Conservation (phyloP, 2,888 invertebrate species). For the Agapetus fuscipes region DNA sequence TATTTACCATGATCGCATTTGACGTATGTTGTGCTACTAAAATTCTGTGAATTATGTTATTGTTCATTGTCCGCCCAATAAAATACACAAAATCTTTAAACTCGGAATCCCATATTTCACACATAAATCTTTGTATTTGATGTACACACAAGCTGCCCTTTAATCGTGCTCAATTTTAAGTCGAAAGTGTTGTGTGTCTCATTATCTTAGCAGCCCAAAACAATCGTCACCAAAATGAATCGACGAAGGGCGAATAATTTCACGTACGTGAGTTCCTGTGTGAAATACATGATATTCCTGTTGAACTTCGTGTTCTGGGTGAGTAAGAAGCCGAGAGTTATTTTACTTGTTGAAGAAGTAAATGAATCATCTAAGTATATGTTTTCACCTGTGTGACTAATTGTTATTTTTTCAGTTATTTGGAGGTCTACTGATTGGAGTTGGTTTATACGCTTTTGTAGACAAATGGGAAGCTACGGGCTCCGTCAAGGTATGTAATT, state of each 20-base stretch:
- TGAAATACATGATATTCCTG: constrained; percentile 84
- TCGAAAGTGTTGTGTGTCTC: no score
- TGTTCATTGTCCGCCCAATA: constrained; percentile 6
- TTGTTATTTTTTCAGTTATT: constrained; percentile 59
- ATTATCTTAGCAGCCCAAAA: no score
- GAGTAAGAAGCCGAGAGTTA: no score
- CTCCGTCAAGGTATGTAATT: constrained; percentile 51
- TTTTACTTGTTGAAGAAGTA: no score
- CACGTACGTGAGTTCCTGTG: constrained; percentile 76
- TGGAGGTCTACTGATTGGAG: constrained; percentile 76
- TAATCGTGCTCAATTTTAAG: background rate
- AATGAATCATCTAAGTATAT: no score
- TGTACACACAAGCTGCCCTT: background rate
- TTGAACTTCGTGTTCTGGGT: constrained; percentile 89
- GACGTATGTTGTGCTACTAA: no score
- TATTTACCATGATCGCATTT: no score
- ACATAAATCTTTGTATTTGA: background rate
- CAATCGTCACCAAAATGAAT: constrained; percentile 49
- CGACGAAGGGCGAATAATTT: constrained; percentile 59
- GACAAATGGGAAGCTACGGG: constrained; percentile 89
- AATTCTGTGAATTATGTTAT: constrained; percentile 15
- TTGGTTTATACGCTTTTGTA: constrained; percentile 84
- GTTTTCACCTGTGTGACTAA: no score
- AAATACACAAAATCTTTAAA: no score
- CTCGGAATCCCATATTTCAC: constrained; percentile 2